These are phyloP conservation scores for Chaetodon auriga DNA, from an alignment of 2,113 vertebrate genomes.

Conservation along the genomic window DNA sequence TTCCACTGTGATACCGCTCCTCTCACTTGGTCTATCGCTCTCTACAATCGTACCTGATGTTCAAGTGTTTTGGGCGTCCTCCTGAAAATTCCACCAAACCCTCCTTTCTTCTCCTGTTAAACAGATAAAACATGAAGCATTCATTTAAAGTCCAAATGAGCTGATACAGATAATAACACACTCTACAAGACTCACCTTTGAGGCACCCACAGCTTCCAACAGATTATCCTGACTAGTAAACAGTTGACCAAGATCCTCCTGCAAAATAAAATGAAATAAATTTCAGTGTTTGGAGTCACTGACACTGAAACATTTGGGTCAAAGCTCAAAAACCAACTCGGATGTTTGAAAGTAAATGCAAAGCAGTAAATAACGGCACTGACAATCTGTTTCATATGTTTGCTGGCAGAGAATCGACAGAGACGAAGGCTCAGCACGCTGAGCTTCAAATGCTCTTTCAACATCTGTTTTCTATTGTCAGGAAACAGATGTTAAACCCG, in stretches of 20 bases:
- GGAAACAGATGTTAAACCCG: too few species aligned
- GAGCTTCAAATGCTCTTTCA: too few species aligned
- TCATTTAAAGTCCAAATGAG: not conserved
- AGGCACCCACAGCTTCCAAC: constrained; percentile 19
- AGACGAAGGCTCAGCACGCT: not conserved
- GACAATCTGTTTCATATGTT: not conserved
- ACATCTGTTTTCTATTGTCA: too few species aligned
- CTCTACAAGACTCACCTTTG: constrained; percentile 56
- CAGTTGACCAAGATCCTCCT: constrained; percentile 55
- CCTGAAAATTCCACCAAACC: constrained; percentile 62
- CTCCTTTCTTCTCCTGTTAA: constrained; percentile 67
- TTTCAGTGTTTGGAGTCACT: not conserved
- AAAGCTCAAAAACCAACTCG: not conserved
- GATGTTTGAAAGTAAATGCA: not conserved
- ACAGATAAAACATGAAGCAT: not conserved
- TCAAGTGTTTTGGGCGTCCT: constrained; percentile 65
- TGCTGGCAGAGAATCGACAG: not conserved
- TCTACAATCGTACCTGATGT: constrained; percentile 55
- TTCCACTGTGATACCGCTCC: not conserved
- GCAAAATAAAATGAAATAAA: not conserved
- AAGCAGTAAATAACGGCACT: not conserved
- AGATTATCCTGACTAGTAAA: constrained; percentile 51
- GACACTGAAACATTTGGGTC: not conserved
- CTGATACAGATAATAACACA: not conserved
- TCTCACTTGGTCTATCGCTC: too few species aligned